Evolutionary conservation across 1,140 invertebrate genomes (phyloP), one percentile per base, ranked within the genome.

Genomic region (Condylostylus longicornis): DNA sequence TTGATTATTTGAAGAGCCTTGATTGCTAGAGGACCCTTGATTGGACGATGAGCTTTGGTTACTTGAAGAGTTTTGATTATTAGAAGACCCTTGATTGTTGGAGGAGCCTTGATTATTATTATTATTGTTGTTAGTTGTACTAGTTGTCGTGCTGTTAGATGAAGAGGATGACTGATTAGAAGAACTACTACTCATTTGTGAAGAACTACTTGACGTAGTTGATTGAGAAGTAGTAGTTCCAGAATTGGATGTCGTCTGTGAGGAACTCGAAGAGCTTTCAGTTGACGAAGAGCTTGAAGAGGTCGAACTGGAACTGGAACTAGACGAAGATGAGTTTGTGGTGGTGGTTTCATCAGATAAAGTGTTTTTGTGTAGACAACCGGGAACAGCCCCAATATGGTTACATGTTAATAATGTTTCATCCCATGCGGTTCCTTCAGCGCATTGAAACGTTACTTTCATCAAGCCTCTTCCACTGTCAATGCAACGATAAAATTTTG

Each of bases 401-500:
- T 82, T 81, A 54, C 80, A 83, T 8, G 65, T 67, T 56, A 70
- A 58, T 33, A 67, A 52, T 5, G 68, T 54, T 34, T 71, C 66
- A 61, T 83, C 79, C 76, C 77, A 84, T 40, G 79, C 70, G 7
- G 79, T 83, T 41, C 74, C 72, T 29, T 66, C 63, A 14, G 71
- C 74, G 51, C 79, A 84, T 9, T 63, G 65, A 58, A 77, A 84
- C 46, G 78, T 71, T 46, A 75, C 74, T 52, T 66, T 70, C 34
- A 61, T 69, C 42, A 67, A 79, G 36, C 65, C 69, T 13, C 64
- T 53, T 10, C 69, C 69, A 41, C 72, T 67, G 37, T 66, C 65
- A 14, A 83, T 75, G 59, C 82, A 85, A 58, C 79, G 70, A 50
- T 82, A 82, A 54, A 84, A 85, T 54, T 79, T 79, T 41, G 63